Evolutionary conservation across 2,888 invertebrate genomes (phyloP).

Genomic region (Harpagoxenus sublaevis): DNA sequence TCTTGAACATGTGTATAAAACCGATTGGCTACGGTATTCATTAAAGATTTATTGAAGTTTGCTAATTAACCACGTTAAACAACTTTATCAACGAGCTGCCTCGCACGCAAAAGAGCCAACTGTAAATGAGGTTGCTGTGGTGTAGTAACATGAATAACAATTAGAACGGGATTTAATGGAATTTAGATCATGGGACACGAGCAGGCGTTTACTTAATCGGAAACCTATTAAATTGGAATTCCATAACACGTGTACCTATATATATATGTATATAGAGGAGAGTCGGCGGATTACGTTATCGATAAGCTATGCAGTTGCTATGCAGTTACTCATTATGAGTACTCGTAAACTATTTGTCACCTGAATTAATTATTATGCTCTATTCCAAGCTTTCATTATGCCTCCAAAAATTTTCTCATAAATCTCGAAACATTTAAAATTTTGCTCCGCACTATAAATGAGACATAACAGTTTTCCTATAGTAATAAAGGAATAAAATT

Average conservation of each 20-base stretch:
- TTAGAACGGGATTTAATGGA: slow-evolving; percentile 73
- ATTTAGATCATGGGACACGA: slow-evolving; percentile 75
- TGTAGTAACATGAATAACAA: slow-evolving; percentile 70
- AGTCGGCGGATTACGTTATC: slow-evolving; percentile 66
- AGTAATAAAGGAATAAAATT: not conserved
- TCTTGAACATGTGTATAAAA: not conserved
- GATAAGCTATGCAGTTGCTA: slow-evolving; percentile 70
- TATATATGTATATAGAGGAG: slow-evolving; percentile 55
- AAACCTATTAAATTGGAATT: slow-evolving; percentile 78
- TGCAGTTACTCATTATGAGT: slow-evolving; percentile 66
- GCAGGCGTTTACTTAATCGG: slow-evolving; percentile 66
- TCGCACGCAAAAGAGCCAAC: slow-evolving; percentile 49
- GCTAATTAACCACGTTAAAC: slow-evolving; percentile 43
- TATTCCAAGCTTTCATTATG: not conserved
- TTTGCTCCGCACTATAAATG: not conserved
- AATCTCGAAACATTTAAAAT: slow-evolving; percentile 22
- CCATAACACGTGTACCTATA: slow-evolving; percentile 63
- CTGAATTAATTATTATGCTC: slow-evolving; percentile 61
- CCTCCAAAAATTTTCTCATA: slow-evolving; percentile 2
- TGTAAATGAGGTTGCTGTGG: slow-evolving; percentile 45
- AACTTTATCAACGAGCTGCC: slow-evolving; percentile 21
- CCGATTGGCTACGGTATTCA: slow-evolving; percentile 11
- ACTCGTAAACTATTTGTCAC: slow-evolving; percentile 57
- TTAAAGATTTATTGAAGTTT: slow-evolving; percentile 51
- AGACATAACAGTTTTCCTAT: not conserved